These are phyloP conservation scores for Nasonia giraulti DNA, from an alignment of 1,140 invertebrate species.

Conservation along the genomic window DNA sequence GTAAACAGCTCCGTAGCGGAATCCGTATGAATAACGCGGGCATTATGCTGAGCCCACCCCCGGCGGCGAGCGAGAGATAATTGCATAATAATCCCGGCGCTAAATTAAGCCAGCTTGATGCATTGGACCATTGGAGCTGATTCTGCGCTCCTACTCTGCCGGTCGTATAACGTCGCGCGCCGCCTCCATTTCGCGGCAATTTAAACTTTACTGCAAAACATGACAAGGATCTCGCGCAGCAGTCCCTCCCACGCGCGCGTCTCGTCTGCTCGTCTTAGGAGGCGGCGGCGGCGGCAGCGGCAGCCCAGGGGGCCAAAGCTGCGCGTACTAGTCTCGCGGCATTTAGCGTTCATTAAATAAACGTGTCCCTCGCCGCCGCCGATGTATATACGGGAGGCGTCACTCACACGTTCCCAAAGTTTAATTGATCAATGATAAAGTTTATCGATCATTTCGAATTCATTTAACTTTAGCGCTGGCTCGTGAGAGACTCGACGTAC, in stretches of 20 bases:
- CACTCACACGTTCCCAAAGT: constrained; percentile 75
- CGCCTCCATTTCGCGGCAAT: constrained; percentile 58
- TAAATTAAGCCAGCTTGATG: constrained; percentile 36
- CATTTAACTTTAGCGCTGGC: constrained; percentile 70
- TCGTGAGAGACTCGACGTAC: not conserved
- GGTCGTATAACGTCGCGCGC: not conserved
- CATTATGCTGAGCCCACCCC: not conserved
- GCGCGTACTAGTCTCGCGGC: not conserved
- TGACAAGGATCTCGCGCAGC: constrained; percentile 55
- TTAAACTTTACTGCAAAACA: constrained; percentile 67
- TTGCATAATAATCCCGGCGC: constrained; percentile 36
- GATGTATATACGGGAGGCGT: constrained; percentile 59
- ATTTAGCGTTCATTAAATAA: constrained; percentile 55
- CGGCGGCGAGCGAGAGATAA: constrained; percentile 1
- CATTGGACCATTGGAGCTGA: constrained; percentile 24
- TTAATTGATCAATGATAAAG: constrained; percentile 77
- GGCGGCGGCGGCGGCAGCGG: not conserved
- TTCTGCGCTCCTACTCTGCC: not conserved
- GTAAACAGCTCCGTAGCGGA: not conserved
- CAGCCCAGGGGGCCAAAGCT: not conserved
- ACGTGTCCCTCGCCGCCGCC: constrained; percentile 37
- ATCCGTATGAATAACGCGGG: constrained; percentile 21
- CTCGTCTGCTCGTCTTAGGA: constrained; percentile 17
- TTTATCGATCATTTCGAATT: constrained; percentile 76
- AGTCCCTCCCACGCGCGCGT: constrained; percentile 48